Base-by-base conservation (phyloP, 2,888 invertebrate genomes). In the Therioaphis trifolii region DNA sequence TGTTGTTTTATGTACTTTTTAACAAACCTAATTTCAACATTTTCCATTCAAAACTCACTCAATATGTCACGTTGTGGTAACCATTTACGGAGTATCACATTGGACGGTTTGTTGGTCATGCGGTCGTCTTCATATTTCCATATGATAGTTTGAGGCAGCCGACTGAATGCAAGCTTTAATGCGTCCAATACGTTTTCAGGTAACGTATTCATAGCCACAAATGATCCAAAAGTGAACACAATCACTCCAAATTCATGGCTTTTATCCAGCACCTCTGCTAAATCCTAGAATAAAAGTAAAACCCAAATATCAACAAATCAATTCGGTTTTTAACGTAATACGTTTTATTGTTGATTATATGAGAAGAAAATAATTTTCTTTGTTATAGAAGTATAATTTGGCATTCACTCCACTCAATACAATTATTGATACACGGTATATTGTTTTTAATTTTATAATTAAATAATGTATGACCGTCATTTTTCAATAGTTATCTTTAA, bases 61-160 rank as follows among this genome's bases (percentile, higher is more conserved):
- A 96, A 89, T 87, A 96, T 90, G 87, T 94, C 94, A 86, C 92
- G 92, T 87, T 96, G 96, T 0, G 95, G 95, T 86, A 93, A 88
- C 94, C 94, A 94, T 85, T 90, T 91, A 63, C 89, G 89, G 4
- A 91, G 88, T 88, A 91, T 91, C 7, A 94, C 89, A 88, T 94
- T 94, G 78, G 90, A 89, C 43, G 92, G 91, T 86, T 92, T 90
- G 46, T 89, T 89, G 0, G 90, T 88, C 86, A 92, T 87, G 75
- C 14, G n/a, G 11, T 90, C 89, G 35, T 92, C 91, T 87, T 94
- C 94, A 93, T 93, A 94, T 90, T 94, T 94, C 94, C 94, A 95
- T 72, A 95, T 89, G 58, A 95, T 91, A 85, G 92, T 91, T 86
- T 94, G 91, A 2, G 93, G 92, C 27, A 95, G 88, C 84, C 90